phyloP scores from a whole-genome alignment of 30 jellyfish, hydroid and myxozoan species.

The Chrysaora quinquecirrha region DNA sequence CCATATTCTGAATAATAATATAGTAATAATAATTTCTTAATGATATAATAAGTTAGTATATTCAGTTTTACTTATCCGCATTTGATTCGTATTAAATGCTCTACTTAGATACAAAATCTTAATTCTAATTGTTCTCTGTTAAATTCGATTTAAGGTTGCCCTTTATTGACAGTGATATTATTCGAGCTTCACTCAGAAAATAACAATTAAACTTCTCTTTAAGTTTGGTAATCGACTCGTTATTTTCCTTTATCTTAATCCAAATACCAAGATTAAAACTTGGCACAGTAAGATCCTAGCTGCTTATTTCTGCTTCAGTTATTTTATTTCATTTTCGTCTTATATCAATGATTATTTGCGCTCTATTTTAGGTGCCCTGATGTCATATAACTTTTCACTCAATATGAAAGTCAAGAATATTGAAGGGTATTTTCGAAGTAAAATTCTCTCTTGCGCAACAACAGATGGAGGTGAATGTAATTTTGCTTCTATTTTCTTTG shows the following conservation, averaged over 20 bases:
- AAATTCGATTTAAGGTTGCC: not conserved
- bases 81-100: no score
- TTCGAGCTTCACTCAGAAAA: not conserved
- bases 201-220: not conserved
- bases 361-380: constrained; percentile 47
- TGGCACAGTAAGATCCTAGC: no score
- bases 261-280: no score
- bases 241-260: not conserved
- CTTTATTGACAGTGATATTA: not conserved
- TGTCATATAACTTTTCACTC: constrained; percentile 36
- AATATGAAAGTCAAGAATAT: constrained; percentile 5
- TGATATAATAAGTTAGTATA: no score
- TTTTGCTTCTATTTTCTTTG: no score
- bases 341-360: not conserved
- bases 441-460: constrained; percentile 49
- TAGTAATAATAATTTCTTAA: no score
- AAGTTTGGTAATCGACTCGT: not conserved
- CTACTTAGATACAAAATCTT: no score
- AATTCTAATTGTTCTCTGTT: not conserved
- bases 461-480: constrained; percentile 62
- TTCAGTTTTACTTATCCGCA: no score
- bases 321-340: not conserved
- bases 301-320: not conserved
- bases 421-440: not conserved
- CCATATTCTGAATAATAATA: no score